Evolutionary conservation across 2,113 vertebrate species (phyloP).

Genomic region (Macquaria ambigua): DNA sequence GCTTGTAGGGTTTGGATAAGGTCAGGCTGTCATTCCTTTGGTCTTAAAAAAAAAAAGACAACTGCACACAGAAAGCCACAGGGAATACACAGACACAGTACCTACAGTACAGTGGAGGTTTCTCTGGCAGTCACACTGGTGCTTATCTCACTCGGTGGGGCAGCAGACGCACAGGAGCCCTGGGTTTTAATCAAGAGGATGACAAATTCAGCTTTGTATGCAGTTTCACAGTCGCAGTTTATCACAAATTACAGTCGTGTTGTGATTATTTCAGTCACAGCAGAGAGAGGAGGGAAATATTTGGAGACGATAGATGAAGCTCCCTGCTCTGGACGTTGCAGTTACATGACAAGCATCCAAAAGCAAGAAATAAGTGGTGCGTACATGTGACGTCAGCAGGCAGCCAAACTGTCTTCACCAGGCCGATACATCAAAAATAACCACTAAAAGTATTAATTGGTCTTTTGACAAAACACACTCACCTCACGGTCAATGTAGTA

Average conservation of each 20-base stretch:
- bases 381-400: neutral
- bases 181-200: slow-evolving; percentile 44
- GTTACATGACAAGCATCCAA: slow-evolving; percentile 11
- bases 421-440: neutral
- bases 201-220: slow-evolving; percentile 32
- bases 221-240: slow-evolving; percentile 27
- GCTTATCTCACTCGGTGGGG: slow-evolving; percentile 47
- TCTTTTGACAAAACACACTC: neutral
- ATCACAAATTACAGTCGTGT: slow-evolving; percentile 45
- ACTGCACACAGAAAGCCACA: slow-evolving; percentile 37
- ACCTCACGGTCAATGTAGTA: neutral
- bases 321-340: neutral
- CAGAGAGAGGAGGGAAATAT: slow-evolving; percentile 16
- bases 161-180: slow-evolving; percentile 21
- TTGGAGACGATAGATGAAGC: slow-evolving; percentile 6
- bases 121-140: slow-evolving; percentile 28
- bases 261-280: slow-evolving; percentile 14
- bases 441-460: neutral
- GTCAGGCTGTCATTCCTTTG: slow-evolving; percentile 53
- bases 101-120: slow-evolving; percentile 48
- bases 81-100: slow-evolving; percentile 42
- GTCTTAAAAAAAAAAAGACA: slow-evolving; percentile 34
- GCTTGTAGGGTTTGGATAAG: slow-evolving; percentile 51
- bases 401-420: neutral
- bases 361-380: neutral